Base-by-base conservation (phyloP, 2,797 vertebrate genomes). In the Champsocephalus gunnari region DNA sequence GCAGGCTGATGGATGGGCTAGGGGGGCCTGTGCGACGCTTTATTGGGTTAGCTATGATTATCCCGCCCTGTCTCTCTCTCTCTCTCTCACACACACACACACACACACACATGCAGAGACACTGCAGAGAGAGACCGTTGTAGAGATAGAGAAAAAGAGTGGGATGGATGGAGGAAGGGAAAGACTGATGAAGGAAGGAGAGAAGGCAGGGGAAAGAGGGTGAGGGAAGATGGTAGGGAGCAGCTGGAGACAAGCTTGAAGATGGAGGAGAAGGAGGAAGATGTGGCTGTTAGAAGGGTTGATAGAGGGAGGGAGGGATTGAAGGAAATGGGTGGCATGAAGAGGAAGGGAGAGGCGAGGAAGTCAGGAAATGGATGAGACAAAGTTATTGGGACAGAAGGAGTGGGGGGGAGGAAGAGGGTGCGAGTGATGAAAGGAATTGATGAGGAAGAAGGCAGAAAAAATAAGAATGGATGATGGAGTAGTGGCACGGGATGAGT, bases 1-100 rank as follows among this genome's bases (percentile, higher is more conserved):
- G 96, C 95, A 92, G 92, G 32, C 93, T 98, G 98, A 99, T 99
- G 94, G 97, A 99, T 99, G 96, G 95, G 93, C 88, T 92, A 86
- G 88, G 90, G 91, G 90, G 92, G 87, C 91, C 92, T 88, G 92
- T 88, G 92, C 75, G 97, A 98, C 97, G 96, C 96, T 98, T 99
- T 99, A 99, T 99, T 99, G 97, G 97, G 97, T 99, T 98, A 97
- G 95, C 96, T 96, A 96, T 99, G 97, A 99, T 99, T 99, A 99
- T 98, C 97, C 96, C 94, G 93, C 95, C 90, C 97, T 88, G 84
- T 88, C 83, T 90, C 89, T 65, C 80, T 45, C 66, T 55, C 64
- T 45, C 56, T 17, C 67, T n/a, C n/a, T n/a, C 67, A 61, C 67
- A 61, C 72, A 54, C 54, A 57, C 49, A 66, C 69, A 51, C 67